Base-by-base conservation (phyloP, 1,140 invertebrate species). In the Leptopilina clavipes region DNA sequence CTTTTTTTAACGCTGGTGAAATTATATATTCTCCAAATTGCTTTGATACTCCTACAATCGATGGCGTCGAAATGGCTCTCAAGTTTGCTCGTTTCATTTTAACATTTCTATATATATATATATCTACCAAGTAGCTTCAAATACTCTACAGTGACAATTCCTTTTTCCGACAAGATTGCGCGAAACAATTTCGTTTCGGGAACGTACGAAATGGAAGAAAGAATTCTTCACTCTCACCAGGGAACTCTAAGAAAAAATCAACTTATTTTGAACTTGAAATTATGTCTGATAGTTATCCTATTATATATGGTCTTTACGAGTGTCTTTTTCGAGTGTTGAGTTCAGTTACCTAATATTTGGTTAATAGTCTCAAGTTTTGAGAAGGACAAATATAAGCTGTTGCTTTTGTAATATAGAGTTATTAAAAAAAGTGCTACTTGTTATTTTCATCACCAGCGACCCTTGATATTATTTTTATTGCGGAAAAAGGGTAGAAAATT, bases 101-200 rank as follows among this genome's bases (percentile, higher is more conserved):
- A 52, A 52, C 48, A 17, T 17, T 17, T 52, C 5, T 52, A 17
- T 52, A n/a, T 52, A 17, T 17, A 52, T 40, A 40, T 40, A 40
- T 5, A 9, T 40, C n/a, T 48, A 14, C n/a, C n/a, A n/a, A n/a
- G 25, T 17, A 52, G 3, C 48, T 52, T 52, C 48, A 52, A n/a
- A 52, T 52, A 52, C 17, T 17, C 14, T 52, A n/a, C n/a, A n/a
- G 48, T 52, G 48, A 52, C 48, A 52, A 52, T 52, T 52, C 48
- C 48, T n/a, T 52, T 52, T 52, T 52, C 48, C 48, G 48, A n/a
- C 48, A 52, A 52, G 48, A 52, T 17, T 52, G 48, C 48, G n/a
- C 48, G 14, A 52, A 52, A 52, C 48, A 52, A 52, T 52, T 52
- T 52, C 48, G n/a, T 52, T 52, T n/a, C 14, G n/a, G 25, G 5